These are phyloP conservation scores for Ondatra zibethicus DNA, from an alignment of 2,113 vertebrate species.

Conservation along the genomic window DNA sequence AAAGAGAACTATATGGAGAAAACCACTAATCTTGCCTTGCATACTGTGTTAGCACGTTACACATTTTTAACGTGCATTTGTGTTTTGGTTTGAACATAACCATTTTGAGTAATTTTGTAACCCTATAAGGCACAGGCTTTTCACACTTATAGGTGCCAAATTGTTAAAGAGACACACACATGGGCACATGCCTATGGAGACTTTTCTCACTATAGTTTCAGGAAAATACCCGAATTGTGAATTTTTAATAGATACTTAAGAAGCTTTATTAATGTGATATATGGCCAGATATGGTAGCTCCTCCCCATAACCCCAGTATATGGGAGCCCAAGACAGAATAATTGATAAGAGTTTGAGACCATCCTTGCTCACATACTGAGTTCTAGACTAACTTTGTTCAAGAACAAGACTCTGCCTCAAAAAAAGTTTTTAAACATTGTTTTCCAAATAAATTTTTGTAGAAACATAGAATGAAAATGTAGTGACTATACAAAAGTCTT, in stretches of 20 bases:
- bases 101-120: neutral
- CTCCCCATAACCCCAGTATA: neutral
- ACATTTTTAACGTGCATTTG: conserved; percentile 48
- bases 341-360: neutral
- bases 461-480: conserved; percentile 13
- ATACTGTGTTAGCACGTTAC: conserved; percentile 71
- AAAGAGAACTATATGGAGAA: conserved; percentile 61
- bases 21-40: conserved; percentile 64
- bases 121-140: neutral
- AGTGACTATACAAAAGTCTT: neutral
- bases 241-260: neutral
- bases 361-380: neutral
- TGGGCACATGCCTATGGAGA: neutral
- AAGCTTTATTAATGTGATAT: neutral
- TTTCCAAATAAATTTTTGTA: neutral
- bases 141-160: neutral
- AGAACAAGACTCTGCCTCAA: neutral
- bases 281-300: neutral
- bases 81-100: conserved; percentile 61
- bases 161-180: neutral
- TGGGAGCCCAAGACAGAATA: neutral
- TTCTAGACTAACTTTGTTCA: neutral
- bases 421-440: neutral
- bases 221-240: neutral
- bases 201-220: neutral